These are phyloP conservation scores for Salpingus planirostris DNA, from an alignment of 2,888 invertebrate species.

Conservation along the genomic window DNA sequence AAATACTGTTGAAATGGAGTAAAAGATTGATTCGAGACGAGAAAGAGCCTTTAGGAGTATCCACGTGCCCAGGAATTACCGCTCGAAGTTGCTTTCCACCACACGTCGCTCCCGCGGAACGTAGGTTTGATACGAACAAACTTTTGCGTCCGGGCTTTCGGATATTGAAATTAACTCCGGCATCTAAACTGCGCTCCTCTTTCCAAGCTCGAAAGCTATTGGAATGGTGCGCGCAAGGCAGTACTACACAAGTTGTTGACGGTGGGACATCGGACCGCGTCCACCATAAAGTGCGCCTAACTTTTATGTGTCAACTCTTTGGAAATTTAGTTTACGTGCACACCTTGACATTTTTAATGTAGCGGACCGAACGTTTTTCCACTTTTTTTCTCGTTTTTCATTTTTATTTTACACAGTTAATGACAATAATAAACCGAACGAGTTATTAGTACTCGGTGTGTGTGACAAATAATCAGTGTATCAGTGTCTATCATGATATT, in stretches of 20 bases:
- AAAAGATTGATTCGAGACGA: constrained; percentile 26
- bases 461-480: no score
- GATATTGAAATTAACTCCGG: constrained; percentile 7
- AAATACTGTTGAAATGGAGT: constrained; percentile 31
- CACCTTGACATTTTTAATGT: constrained; percentile 13
- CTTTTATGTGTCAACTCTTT: constrained; percentile 13
- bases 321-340: no score
- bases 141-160: constrained; percentile 14
- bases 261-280: constrained; percentile 15
- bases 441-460: no score
- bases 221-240: constrained; percentile 21
- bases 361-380: constrained; percentile 12
- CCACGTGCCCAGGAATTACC: constrained; percentile 27
- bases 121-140: constrained; percentile 27
- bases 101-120: constrained; percentile 27
- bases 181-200: constrained; percentile 26
- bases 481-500: no score
- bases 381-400: constrained; percentile 14
- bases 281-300: constrained; percentile 14
- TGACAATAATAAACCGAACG: no score
- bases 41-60: constrained; percentile 22
- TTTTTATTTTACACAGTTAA: no score
- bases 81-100: constrained; percentile 32
- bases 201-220: constrained; percentile 32
- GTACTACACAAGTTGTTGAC: constrained; percentile 25